Evolutionary conservation across 2,797 vertebrate species (phyloP), one percentile per base, ranked within the genome.

Genomic region (Gastrophryne carolinensis): DNA sequence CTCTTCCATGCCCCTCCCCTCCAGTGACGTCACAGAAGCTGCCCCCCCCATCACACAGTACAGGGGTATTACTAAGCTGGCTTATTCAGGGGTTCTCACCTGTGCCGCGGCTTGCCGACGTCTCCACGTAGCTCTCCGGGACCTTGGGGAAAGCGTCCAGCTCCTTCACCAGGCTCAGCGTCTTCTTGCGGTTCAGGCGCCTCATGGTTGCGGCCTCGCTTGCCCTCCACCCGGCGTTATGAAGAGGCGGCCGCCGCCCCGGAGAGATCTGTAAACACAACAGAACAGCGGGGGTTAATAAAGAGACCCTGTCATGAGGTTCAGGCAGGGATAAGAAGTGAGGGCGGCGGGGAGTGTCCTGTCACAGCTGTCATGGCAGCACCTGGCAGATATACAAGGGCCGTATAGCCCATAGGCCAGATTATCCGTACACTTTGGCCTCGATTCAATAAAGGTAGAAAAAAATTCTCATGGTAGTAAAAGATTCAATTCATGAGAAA

Each of bases 141-240:
- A 99, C 91, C 89, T 99, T 99, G 1, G 97, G 96, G 80, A 99
- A 99, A 56, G 97, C 97, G 83, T 99, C 97, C 84, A 99, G 77
- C 80, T 98, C 97, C 83, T 92, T 98, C 77, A 98, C 92, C 86
- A 98, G 89, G 88, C 85, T 95, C 86, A 99, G 86, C 26, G 97
- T 95, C 87, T 97, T 98, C 90, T 93, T 98, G 84, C 89, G 94
- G 83, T 92, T 96, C 87, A 98, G 86, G 79, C 96, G 95, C 91
- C 94, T 98, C 97, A 99, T 93, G 9, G 34, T 71, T 26, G 12
- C 23, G 32, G 39, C 23, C 34, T 39, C 23, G 13, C 41, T 52
- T 23, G 13, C 26, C 21, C 4, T 19, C 19, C 5, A 2, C 52
- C 47, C 21, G 26, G 47, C 19, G 5, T 21, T 0, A 37, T 13